Percentiles rank a stretch among this genome's conserved stretches.
phyloP scores from a whole-genome alignment of 2,888 invertebrate genomes.

The Gymnosoma rotundatum region DNA sequence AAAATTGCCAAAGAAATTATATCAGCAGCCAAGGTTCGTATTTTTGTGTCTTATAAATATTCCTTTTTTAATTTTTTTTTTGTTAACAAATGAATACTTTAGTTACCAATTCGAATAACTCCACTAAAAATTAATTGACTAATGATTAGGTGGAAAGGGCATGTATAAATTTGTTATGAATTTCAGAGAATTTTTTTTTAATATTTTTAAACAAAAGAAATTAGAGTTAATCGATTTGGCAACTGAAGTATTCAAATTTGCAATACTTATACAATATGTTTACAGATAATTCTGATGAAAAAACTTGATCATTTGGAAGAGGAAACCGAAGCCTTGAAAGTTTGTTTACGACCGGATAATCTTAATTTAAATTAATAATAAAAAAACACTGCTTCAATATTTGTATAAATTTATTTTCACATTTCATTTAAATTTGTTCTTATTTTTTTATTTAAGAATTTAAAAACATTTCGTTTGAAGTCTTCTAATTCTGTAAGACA shows the following conservation, averaged over 20 bases:
- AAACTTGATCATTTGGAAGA: constrained; percentile 93
- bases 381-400: constrained; percentile 1
- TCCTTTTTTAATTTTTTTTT: not conserved
- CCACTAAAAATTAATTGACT: too few species aligned
- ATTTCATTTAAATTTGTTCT: constrained; percentile 46
- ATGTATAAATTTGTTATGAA: too few species aligned
- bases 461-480: constrained; percentile 59
- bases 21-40: constrained; percentile 88
- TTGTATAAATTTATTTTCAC: constrained; percentile 21
- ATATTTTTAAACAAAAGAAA: too few species aligned
- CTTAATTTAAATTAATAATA: not conserved
- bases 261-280: constrained; percentile 9
- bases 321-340: constrained; percentile 86
- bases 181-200: too few species aligned
- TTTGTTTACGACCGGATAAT: constrained; percentile 74
- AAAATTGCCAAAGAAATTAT: constrained; percentile 91
- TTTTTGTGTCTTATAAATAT: not conserved
- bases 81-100: not conserved
- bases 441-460: constrained; percentile 22
- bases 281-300: constrained; percentile 90
- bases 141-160: too few species aligned
- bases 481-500: constrained; percentile 63
- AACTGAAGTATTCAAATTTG: not conserved
- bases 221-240: too few species aligned
- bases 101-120: too few species aligned